These are phyloP conservation scores for Carpatolechia fugitivella DNA, from an alignment of 2,888 invertebrate genomes.

Conservation along the genomic window DNA sequence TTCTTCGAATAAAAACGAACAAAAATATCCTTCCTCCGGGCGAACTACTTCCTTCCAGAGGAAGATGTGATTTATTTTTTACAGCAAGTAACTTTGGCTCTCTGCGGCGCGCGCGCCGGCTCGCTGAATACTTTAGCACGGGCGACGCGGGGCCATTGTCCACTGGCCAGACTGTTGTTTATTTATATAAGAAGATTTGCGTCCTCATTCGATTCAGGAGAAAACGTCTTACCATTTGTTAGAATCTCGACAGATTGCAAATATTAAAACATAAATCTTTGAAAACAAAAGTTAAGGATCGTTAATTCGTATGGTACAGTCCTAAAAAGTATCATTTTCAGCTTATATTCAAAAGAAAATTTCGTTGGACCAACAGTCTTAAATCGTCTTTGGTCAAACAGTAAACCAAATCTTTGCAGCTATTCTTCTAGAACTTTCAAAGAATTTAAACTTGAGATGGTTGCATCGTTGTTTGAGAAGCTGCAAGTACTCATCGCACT, in stretches of 20 bases:
- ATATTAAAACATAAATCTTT: neutral
- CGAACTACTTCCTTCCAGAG: neutral
- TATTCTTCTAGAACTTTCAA: too few species aligned
- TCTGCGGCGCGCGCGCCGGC: neutral
- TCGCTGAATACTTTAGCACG: constrained; percentile 24
- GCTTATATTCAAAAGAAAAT: too few species aligned
- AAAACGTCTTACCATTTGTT: neutral
- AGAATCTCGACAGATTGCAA: neutral
- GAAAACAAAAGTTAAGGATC: too few species aligned
- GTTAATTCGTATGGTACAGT: too few species aligned
- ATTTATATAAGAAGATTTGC: constrained; percentile 22
- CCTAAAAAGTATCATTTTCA: too few species aligned
- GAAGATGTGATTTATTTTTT: constrained; percentile 5
- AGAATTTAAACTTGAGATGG: too few species aligned
- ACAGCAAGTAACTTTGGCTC: neutral
- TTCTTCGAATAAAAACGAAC: neutral
- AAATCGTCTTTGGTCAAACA: too few species aligned
- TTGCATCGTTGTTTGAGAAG: too few species aligned
- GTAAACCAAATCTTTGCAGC: too few species aligned
- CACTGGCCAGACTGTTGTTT: constrained; percentile 23
- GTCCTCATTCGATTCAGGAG: constrained; percentile 1
- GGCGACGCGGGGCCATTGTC: constrained; percentile 16
- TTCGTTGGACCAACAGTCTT: too few species aligned
- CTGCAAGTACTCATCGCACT: too few species aligned
- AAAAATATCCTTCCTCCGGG: neutral